A percentile compares a stretch with the other conserved stretches of the same genome.
phyloP scores from a whole-genome alignment of 1,140 invertebrate genomes.

The Drosophila navojoa region DNA sequence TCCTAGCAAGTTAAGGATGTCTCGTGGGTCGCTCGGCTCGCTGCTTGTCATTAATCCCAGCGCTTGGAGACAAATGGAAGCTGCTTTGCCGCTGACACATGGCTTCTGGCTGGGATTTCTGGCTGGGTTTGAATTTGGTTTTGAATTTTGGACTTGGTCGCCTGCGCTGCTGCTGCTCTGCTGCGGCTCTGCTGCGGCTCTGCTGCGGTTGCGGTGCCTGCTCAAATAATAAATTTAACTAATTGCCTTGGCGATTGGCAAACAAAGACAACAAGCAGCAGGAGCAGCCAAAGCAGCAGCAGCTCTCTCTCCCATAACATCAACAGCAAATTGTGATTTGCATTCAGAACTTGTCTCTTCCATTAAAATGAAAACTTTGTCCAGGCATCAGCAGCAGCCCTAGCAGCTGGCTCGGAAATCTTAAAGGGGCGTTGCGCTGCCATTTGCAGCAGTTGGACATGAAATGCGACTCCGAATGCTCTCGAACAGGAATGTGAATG shows the following conservation, averaged over 20 bases:
- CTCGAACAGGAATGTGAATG: slow-evolving; percentile 9
- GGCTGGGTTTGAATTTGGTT: slow-evolving; percentile 13
- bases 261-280: slow-evolving; percentile 34
- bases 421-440: slow-evolving; percentile 35
- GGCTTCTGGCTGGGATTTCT: slow-evolving; percentile 20
- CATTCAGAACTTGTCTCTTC: slow-evolving; percentile 39
- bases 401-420: not conserved
- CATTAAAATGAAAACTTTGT: slow-evolving; percentile 33
- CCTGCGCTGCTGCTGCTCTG: slow-evolving; percentile 10
- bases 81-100: slow-evolving; percentile 61
- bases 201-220: slow-evolving; percentile 70
- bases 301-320: slow-evolving; percentile 16
- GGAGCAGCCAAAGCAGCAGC: slow-evolving; percentile 32
- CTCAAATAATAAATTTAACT: slow-evolving; percentile 81
- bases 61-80: slow-evolving; percentile 72
- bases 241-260: slow-evolving; percentile 71
- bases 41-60: slow-evolving; percentile 76
- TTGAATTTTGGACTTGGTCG: slow-evolving; percentile 23
- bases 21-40: slow-evolving; percentile 38
- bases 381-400: not conserved
- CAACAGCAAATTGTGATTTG: slow-evolving; percentile 41
- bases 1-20: slow-evolving; percentile 23
- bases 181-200: slow-evolving; percentile 2
- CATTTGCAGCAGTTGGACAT: slow-evolving; percentile 19
- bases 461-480: slow-evolving; percentile 10